phyloP scores from a whole-genome alignment of 1,140 invertebrate genomes.

The Bombus waltoni region DNA sequence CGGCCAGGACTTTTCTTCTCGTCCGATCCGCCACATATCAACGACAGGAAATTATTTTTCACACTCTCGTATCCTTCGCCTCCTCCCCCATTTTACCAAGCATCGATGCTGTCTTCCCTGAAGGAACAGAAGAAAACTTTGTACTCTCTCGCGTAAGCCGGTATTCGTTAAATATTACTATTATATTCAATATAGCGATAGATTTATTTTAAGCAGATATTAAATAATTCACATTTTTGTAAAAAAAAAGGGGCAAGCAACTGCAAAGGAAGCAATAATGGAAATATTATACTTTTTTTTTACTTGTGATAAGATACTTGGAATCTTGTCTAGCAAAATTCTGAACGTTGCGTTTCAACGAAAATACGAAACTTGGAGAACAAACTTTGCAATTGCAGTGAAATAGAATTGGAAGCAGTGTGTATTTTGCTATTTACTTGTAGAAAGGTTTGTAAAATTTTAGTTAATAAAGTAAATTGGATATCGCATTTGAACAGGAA shows the following conservation, averaged over 20 bases:
- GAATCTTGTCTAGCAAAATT: not conserved
- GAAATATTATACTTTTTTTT: no score
- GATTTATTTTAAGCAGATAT: not conserved
- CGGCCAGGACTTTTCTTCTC: conserved; percentile 62
- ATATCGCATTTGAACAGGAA: no score
- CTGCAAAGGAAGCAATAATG: no score
- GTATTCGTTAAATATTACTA: not conserved
- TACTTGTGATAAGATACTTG: no score
- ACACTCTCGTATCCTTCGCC: conserved; percentile 68
- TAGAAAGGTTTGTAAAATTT: no score
- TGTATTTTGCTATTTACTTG: no score
- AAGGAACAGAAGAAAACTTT: not conserved
- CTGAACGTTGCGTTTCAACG: not conserved
- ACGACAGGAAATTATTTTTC: conserved; percentile 81
- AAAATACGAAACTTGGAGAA: not conserved
- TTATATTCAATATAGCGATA: not conserved
- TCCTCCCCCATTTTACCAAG: not conserved
- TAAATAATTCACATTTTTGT: not conserved
- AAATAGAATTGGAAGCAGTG: no score
- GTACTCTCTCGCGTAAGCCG: not conserved
- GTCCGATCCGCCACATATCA: conserved; percentile 74
- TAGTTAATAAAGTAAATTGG: no score
- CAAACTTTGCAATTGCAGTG: not conserved
- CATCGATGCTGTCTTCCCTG: not conserved
- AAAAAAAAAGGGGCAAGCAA: not conserved